These are phyloP conservation scores for Salminus brasiliensis DNA, from an alignment of 2,113 vertebrate species.

Conservation along the genomic window DNA sequence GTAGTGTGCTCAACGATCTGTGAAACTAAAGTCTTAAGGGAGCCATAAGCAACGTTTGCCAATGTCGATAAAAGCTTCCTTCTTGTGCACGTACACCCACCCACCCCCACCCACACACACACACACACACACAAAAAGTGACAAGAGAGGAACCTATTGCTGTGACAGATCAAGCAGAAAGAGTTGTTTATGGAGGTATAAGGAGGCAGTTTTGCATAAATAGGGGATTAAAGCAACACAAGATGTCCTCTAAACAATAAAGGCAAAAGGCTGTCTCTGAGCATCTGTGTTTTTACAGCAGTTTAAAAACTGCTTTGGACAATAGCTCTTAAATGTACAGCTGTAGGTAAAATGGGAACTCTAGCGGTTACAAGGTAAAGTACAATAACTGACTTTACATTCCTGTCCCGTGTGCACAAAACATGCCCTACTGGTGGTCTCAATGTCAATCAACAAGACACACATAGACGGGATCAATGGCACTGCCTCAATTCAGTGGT, in stretches of 20 bases:
- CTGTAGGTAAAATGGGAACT: background rate
- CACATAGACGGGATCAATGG: no score
- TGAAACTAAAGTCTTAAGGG: conserved; percentile 69
- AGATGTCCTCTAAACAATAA: conserved; percentile 2
- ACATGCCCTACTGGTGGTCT: no score
- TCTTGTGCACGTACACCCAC: conserved; percentile 34
- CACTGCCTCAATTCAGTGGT: no score
- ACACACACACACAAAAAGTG: conserved; percentile 26
- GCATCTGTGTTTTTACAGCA: background rate
- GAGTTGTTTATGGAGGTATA: conserved; percentile 17
- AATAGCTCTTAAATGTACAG: background rate
- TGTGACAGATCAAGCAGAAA: background rate
- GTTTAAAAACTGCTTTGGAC: background rate
- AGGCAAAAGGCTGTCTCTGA: conserved; percentile 1
- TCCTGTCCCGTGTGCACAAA: no score
- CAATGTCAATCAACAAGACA: no score
- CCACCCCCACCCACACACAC: background rate
- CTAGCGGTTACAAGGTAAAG: background rate
- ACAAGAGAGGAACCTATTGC: conserved; percentile 1
- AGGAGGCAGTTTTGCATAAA: conserved; percentile 25
- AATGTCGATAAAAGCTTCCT: conserved; percentile 55
- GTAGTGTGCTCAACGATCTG: conserved; percentile 56
- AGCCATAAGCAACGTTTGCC: conserved; percentile 56
- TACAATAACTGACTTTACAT: no score
- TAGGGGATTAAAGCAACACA: conserved; percentile 5